Conservation (phyloP, 2,888 invertebrate species). For the Tubulanus polymorphus region DNA sequence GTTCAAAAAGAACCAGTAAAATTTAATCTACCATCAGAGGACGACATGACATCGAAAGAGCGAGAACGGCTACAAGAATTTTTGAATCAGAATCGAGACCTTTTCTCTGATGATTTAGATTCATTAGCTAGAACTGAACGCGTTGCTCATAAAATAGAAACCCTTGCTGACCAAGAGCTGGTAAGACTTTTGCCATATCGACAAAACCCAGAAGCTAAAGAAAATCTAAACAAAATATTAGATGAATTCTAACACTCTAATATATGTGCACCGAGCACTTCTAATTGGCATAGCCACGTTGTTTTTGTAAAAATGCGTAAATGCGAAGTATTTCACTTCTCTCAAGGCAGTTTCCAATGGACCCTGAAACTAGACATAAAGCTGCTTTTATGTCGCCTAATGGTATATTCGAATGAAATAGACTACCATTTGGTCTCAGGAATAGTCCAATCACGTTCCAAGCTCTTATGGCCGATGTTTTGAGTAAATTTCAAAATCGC, state of each 20-base stretch:
- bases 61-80: no score
- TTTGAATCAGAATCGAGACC: no score
- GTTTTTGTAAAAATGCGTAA: slow-evolving; percentile 17
- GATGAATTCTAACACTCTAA: slow-evolving; percentile 19
- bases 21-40: no score
- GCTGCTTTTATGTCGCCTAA: slow-evolving; percentile 22
- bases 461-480: slow-evolving; percentile 15
- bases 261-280: slow-evolving; percentile 19
- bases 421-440: slow-evolving; percentile 23
- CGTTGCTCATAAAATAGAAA: no score
- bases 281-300: slow-evolving; percentile 18
- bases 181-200: no score
- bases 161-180: no score
- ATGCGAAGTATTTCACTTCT: slow-evolving; percentile 11
- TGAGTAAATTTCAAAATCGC: slow-evolving; percentile 23
- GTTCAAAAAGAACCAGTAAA: no score
- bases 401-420: slow-evolving; percentile 18
- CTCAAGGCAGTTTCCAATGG: slow-evolving; percentile 20
- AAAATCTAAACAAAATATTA: no score
- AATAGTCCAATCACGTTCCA: slow-evolving; percentile 22
- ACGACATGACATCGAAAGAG: no score
- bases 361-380: slow-evolving; percentile 13
- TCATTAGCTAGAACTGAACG: no score
- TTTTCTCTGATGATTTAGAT: no score
- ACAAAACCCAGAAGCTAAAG: no score